Base-by-base conservation (phyloP, 2,797 vertebrate species). In the Potorous gilbertii region DNA sequence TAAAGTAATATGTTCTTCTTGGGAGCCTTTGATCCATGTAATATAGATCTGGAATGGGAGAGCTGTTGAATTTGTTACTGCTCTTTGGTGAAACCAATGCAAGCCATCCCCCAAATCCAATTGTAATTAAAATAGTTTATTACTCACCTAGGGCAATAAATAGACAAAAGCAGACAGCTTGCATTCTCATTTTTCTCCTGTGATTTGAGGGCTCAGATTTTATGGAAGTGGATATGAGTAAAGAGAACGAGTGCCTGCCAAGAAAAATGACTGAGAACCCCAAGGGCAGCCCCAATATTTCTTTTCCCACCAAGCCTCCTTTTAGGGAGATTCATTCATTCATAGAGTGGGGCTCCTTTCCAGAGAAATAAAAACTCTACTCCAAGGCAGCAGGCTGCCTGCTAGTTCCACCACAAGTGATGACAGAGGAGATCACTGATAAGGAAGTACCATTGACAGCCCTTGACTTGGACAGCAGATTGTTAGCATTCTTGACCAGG, bases 371-470 rank as follows among this genome's bases (percentile, higher is more conserved):
- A 97, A 92, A 40, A 96, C 6, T 57, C 97, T 98, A 98, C 98
- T 98, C 98, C 98, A 98, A 98, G 98, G 98, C 98, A 97, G 96
- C 0, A 1, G 94, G 97, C 93, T 96, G 98, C 95, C 56, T 94
- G 40, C 97, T 98, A 97, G 97, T 96, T 97, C 97, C 95, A 57
- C 0, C 46, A 81, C 90, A n/a, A 98, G 98, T 98, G 98, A 96
- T 97, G 97, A 98, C 97, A 96, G 97, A 21, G 97, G 95, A 97
- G 94, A 94, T 98, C 98, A 96, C 96, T 95, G 92, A 98, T 92
- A 95, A 96, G 96, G 97, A 98, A 97, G 98, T 97, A 97, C 98
- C 0, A 97, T 97, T 99, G 99, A 99, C 98, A 98, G 98, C 98
- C 97, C 96, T 0, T 94, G 96, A 98, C 98, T 97, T 29, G 87